Evolutionary conservation across 1,140 invertebrate species (phyloP).

Genomic region (Ditylenchus dipsaci): DNA sequence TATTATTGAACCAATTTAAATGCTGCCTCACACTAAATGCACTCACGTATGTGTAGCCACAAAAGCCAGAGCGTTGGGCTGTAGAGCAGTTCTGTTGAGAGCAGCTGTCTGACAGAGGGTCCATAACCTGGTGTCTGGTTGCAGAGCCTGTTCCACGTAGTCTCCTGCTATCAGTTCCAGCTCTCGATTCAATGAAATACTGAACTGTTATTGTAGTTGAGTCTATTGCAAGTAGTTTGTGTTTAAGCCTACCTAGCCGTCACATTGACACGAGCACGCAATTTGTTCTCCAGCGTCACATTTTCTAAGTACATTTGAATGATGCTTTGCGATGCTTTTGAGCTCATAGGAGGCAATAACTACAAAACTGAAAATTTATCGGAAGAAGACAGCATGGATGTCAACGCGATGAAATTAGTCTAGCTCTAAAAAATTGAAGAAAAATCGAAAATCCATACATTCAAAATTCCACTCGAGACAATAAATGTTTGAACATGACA

Average conservation of each 20-base stretch:
- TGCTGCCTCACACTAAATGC: too few relatives aligned
- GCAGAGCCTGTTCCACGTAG: constrained; percentile 35
- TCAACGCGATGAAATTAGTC: too few relatives aligned
- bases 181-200: constrained; percentile 44
- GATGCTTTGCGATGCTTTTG: constrained; percentile 33
- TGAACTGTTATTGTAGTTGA: constrained; percentile 15
- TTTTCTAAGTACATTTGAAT: constrained; percentile 39
- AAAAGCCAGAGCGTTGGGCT: constrained; percentile 31
- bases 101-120: constrained; percentile 42
- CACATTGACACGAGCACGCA: constrained; percentile 37
- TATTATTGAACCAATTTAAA: neutral
- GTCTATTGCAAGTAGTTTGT: neutral
- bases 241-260: constrained; percentile 34
- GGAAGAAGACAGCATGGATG: too few relatives aligned
- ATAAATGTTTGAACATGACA: too few relatives aligned
- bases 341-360: constrained; percentile 32
- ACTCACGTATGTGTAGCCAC: constrained; percentile 42
- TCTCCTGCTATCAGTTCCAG: constrained; percentile 42
- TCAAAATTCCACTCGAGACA: too few relatives aligned
- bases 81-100: constrained; percentile 36
- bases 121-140: constrained; percentile 41
- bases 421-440: too few relatives aligned
- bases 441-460: too few relatives aligned
- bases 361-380: too few relatives aligned
- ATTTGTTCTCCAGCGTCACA: constrained; percentile 22